Conservation (phyloP, 2,888 invertebrate genomes). For the Hermaeophaga mercurialis region DNA sequence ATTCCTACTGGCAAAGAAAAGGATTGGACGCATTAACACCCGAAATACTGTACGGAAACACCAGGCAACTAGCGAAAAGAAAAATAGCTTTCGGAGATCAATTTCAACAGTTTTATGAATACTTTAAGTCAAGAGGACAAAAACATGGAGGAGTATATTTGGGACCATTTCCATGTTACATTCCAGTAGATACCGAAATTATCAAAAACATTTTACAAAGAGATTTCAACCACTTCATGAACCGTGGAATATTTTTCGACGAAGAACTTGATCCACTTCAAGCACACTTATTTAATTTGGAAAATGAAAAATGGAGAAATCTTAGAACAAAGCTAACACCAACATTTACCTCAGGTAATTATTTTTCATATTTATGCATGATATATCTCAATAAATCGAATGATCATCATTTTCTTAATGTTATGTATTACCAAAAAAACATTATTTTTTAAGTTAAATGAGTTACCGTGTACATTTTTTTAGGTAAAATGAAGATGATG, state of each 20-base stretch:
- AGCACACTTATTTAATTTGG: background rate
- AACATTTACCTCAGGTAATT: background rate
- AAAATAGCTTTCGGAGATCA: constrained; percentile 12
- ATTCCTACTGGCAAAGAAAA: constrained; percentile 45
- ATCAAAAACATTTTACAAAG: background rate
- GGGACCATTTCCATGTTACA: background rate
- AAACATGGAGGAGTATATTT: constrained; percentile 19
- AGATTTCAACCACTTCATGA: background rate
- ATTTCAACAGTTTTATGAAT: constrained; percentile 16
- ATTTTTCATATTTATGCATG: too few species aligned
- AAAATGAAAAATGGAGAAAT: background rate
- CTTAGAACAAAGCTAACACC: background rate
- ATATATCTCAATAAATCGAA: too few species aligned
- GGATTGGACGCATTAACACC: constrained; percentile 37
- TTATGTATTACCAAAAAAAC: too few species aligned
- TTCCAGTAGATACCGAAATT: background rate
- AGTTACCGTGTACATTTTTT: too few species aligned
- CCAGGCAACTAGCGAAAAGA: constrained; percentile 2
- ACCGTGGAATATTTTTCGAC: background rate
- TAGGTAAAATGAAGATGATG: constrained; percentile 67
- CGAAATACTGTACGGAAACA: constrained; percentile 23
- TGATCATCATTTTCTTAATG: too few species aligned
- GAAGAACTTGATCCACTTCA: background rate
- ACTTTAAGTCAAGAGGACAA: constrained; percentile 33
- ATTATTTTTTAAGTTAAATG: too few species aligned